Evolutionary conservation across 2,888 invertebrate genomes (phyloP).

Genomic region (Eupeodes luniger): DNA sequence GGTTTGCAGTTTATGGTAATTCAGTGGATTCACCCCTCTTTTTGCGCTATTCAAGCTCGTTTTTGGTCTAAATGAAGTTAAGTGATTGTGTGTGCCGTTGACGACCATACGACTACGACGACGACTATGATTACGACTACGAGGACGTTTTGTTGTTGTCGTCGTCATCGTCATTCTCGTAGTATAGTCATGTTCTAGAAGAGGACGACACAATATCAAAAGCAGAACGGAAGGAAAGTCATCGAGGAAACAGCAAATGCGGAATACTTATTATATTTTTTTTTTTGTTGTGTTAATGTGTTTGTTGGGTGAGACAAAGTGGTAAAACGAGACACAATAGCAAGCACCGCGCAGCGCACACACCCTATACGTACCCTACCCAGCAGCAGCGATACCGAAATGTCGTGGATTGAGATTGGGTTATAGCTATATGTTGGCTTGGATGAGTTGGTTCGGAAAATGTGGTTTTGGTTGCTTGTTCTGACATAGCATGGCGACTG

Average conservation of each 20-base stretch:
- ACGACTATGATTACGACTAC: not conserved
- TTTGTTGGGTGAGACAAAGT: slow-evolving; percentile 43
- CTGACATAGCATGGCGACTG: not conserved
- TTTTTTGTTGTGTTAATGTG: slow-evolving; percentile 60
- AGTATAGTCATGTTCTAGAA: slow-evolving; percentile 11
- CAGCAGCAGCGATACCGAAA: not conserved
- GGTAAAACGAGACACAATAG: slow-evolving; percentile 57
- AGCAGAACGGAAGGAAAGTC: slow-evolving; percentile 71
- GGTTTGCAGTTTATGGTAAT: slow-evolving; percentile 71
- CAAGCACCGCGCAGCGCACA: not conserved
- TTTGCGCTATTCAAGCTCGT: slow-evolving; percentile 43
- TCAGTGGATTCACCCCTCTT: slow-evolving; percentile 54
- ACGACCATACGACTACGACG: not conserved
- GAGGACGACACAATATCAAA: slow-evolving; percentile 49
- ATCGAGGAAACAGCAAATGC: slow-evolving; percentile 68
- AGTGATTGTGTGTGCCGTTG: slow-evolving; percentile 57
- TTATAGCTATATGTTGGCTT: slow-evolving; percentile 14
- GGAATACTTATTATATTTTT: slow-evolving; percentile 58
- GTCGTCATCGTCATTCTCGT: not conserved
- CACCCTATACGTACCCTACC: not conserved
- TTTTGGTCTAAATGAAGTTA: slow-evolving; percentile 66
- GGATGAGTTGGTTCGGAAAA: slow-evolving; percentile 4
- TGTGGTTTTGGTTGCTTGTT: not conserved
- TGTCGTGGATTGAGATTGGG: not conserved
- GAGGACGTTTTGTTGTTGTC: slow-evolving; percentile 15